Base-by-base conservation (phyloP, 2,113 vertebrate species). In the Manacus vitellinus region DNA sequence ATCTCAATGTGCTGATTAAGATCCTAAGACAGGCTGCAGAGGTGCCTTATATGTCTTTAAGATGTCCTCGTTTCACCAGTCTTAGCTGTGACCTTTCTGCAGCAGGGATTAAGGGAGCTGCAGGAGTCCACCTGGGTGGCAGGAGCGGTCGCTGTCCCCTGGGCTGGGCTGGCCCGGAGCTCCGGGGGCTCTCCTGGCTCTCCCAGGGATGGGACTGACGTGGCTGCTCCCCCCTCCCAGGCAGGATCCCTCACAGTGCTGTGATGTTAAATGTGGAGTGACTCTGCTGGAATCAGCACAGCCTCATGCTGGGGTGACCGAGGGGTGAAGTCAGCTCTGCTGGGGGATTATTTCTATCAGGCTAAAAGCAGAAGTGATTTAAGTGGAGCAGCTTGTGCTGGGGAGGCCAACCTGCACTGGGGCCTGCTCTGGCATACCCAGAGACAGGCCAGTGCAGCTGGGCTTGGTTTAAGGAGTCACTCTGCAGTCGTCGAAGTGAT, bases 51-150 rank as follows among this genome's bases (percentile, higher is more conserved):
- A 19, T 83, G 87, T 96, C 97, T 97, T 95, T 92, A 79, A 74
- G 88, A 92, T 91, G 97, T 86, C 97, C 81, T 94, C 35, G 4
- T 97, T 96, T 97, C 92, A 95, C 87, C 94, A 94, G 86, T 85
- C 61, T 91, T 96, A 86, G 79, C 90, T 80, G 89, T 94, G 92
- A 95, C 73, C 92, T 94, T 58, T 20, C 85, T 93, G 92, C 86
- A 75, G 61, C 17, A 78, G 58, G 94, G 95, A 95, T 96, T 95
- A 96, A 87, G 80, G 0, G 33, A 94, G 74, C 59, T 85, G 82
- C 47, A 80, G 1, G 80, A 83, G 70, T 65, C 59, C 1, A 61
- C 80, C 61, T 72, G 76, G 62, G n/a, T 81, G 88, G 80, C 74
- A 54, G 63, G 6, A 72, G 78, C 12, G 39, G 63, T 24, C 2